Base-by-base conservation (phyloP, 2,888 invertebrate species). In the Phortica okadai region DNA sequence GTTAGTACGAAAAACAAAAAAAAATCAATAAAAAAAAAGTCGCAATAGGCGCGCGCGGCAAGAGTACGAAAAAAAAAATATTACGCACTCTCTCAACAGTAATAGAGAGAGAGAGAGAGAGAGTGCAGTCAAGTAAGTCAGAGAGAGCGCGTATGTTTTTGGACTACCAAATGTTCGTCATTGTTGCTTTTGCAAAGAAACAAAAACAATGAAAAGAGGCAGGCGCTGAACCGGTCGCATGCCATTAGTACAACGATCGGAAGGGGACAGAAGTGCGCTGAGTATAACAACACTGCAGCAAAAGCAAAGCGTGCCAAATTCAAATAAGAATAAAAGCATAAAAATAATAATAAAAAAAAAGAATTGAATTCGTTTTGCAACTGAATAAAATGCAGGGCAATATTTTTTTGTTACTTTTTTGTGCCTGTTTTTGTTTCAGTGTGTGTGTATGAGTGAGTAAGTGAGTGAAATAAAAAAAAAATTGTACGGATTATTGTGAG, bases 11-110 rank as follows among this genome's bases (percentile, higher is more conserved):
- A 69, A n/a, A 59, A n/a, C 70, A 33, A 59, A 58, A 76, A 78
- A 78, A 79, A 80, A 84, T 83, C 80, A 84, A 83, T 81, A 82
- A 84, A 72, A 81, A 81, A 81, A 78, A 80, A 79, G 78, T 77
- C 81, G 74, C 72, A 75, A 79, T 82, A 84, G 82, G 82, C 84
- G 84, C 83, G 81, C 79, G 81, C 75, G 81, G 70, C 75, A 59
- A 66, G 21, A 73, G 33, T 76, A 83, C 74, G 78, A 77, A 76
- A 84, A 84, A 81, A 84, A 78, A 76, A 73, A 76, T 66, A 74
- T 21, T 50, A 21, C 21, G 21, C 21, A 21, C 21, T 21, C 21
- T 21, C 21, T 21, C 21, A 74, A 74, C 50, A 75, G 21, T 21
- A 21, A 21, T 21, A 21, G 21, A 21, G 21, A 21, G 21, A 21